phyloP scores from a whole-genome alignment of 2,797 vertebrate species.

The Lemur catta region DNA sequence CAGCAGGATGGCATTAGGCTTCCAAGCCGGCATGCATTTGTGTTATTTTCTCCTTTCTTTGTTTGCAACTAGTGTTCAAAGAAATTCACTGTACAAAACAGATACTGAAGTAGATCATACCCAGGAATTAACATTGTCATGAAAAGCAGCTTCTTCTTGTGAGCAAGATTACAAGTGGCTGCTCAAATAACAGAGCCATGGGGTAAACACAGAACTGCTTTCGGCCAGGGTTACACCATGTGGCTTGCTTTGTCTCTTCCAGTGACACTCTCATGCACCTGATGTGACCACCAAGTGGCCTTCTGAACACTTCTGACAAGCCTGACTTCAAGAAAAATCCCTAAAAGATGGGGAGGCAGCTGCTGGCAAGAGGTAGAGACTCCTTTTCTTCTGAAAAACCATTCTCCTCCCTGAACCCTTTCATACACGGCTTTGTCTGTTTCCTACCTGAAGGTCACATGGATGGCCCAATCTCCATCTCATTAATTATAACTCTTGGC shows the following conservation, averaged over 20 bases:
- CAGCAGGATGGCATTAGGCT: conserved; percentile 6
- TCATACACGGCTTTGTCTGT: not conserved
- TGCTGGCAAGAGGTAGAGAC: not conserved
- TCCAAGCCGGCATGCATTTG: not conserved
- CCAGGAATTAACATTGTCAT: not conserved
- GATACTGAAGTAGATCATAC: not conserved
- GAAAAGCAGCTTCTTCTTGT: not conserved
- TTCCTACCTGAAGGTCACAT: not conserved
- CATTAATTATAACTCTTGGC: conserved; percentile 60
- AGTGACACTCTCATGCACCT: accelerated
- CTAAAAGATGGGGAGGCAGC: accelerated
- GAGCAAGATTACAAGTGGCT: not conserved
- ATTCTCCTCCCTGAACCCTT: not conserved
- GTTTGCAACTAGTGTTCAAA: conserved; percentile 3
- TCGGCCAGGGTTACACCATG: accelerated
- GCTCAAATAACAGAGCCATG: not conserved
- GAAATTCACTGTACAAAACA: not conserved
- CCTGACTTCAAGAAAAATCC: not conserved
- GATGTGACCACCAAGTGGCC: not conserved
- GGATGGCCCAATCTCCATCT: not conserved
- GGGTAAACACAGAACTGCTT: not conserved
- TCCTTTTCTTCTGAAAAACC: not conserved
- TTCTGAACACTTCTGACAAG: not conserved
- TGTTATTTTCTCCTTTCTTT: conserved; percentile 19
- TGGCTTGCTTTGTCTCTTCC: not conserved